Evolutionary conservation across 2,113 vertebrate genomes (phyloP).

Genomic region (Chloroceryle aenea): DNA sequence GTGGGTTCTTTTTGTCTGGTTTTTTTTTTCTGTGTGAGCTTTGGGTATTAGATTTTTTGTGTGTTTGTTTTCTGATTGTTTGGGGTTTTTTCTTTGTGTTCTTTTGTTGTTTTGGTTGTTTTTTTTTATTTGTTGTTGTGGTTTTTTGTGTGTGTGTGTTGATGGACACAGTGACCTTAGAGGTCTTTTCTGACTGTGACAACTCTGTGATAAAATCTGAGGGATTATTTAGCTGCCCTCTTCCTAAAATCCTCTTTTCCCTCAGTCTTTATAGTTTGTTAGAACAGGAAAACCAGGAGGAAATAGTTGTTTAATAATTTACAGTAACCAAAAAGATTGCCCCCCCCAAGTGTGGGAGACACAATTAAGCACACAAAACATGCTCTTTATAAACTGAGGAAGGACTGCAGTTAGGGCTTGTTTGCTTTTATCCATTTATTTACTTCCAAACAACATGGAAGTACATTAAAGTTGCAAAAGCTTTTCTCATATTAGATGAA

Average conservation of each 20-base stretch:
- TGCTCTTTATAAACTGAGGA: not conserved
- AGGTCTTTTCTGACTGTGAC: too few relatives aligned
- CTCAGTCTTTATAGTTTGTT: not conserved
- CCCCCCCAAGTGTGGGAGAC: not conserved
- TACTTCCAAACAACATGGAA: not conserved
- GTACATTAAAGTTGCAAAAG: not conserved
- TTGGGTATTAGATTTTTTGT: too few relatives aligned
- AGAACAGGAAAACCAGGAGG: not conserved
- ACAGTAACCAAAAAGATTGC: not conserved
- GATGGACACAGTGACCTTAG: too few relatives aligned
- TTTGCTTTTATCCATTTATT: not conserved
- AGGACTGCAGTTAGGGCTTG: not conserved
- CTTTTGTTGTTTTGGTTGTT: too few relatives aligned
- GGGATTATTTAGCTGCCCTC: not conserved
- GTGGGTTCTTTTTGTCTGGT: too few relatives aligned
- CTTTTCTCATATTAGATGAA: not conserved
- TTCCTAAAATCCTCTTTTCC: not conserved
- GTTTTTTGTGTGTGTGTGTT: too few relatives aligned
- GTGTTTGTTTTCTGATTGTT: too few relatives aligned
- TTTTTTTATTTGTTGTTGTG: too few relatives aligned
- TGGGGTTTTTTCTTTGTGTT: too few relatives aligned
- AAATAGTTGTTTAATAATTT: not conserved
- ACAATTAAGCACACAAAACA: accelerated
- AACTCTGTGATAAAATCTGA: not conserved
- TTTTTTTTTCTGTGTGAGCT: too few relatives aligned